phyloP scores from a whole-genome alignment of 2,888 invertebrate species.

The Dryomyza anilis region DNA sequence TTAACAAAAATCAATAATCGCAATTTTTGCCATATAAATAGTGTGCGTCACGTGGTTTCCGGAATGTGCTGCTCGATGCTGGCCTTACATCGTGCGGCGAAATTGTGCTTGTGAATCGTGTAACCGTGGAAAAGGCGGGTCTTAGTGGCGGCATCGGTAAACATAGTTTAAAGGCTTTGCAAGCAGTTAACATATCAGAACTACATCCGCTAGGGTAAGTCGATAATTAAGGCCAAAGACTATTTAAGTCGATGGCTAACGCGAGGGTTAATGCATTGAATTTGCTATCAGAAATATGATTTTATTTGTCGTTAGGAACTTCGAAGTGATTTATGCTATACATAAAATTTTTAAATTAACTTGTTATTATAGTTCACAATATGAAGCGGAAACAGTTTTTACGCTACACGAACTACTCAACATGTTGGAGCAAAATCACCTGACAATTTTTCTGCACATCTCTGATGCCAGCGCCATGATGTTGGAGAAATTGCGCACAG shows the following conservation, averaged over 20 bases:
- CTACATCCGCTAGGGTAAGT: slow-evolving; percentile 59
- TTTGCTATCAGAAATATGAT: too few species aligned
- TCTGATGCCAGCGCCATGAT: slow-evolving; percentile 55
- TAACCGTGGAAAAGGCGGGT: slow-evolving; percentile 54
- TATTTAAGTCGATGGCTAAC: neutral
- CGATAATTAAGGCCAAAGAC: too few species aligned
- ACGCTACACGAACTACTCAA: slow-evolving; percentile 54
- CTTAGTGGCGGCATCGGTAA: slow-evolving; percentile 47
- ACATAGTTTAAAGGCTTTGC: slow-evolving; percentile 50
- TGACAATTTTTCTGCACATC: slow-evolving; percentile 56
- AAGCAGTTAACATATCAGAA: slow-evolving; percentile 57
- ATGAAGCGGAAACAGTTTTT: slow-evolving; percentile 55
- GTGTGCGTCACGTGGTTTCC: slow-evolving; percentile 58
- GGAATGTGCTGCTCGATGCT: slow-evolving; percentile 58
- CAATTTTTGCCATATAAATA: slow-evolving; percentile 30
- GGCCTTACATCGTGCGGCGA: slow-evolving; percentile 57
- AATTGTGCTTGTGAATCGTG: slow-evolving; percentile 54
- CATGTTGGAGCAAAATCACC: slow-evolving; percentile 49
- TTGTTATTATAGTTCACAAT: slow-evolving; percentile 50
- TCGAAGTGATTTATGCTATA: neutral
- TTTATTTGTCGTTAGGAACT: too few species aligned
- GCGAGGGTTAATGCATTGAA: too few species aligned
- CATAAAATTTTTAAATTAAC: neutral
- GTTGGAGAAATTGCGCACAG: slow-evolving; percentile 52
- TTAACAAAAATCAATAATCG: slow-evolving; percentile 9